Conservation (phyloP, 2,888 invertebrate species). For the Anaspis maculata region DNA sequence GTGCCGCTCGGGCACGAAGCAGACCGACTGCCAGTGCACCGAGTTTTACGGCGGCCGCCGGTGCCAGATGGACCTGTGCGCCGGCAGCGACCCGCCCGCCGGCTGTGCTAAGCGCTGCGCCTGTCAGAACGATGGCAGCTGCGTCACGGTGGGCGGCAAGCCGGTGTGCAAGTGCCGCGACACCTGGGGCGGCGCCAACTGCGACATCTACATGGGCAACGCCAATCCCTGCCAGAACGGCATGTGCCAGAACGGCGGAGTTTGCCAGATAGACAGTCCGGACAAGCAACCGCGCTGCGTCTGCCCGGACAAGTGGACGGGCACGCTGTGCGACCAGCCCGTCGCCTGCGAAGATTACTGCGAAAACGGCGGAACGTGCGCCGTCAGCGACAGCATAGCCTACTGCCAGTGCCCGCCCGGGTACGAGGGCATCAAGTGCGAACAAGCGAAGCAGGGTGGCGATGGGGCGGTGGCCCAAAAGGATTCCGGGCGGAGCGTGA, state of each 20-base stretch:
- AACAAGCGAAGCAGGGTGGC: conserved; percentile 19
- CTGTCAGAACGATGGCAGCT: conserved; percentile 28
- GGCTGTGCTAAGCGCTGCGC: conserved; percentile 18
- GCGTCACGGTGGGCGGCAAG: conserved; percentile 45
- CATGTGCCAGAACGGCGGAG: conserved; percentile 49
- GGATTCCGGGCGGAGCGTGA: conserved; percentile 17
- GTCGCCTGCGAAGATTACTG: conserved; percentile 44
- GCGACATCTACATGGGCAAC: conserved; percentile 50
- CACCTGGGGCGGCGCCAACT: conserved; percentile 49
- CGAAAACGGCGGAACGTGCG: conserved; percentile 48
- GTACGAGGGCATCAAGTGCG: conserved; percentile 45
- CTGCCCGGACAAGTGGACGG: conserved; percentile 52
- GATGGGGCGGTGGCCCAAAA: conserved; percentile 9
- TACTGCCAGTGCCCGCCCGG: conserved; percentile 43
- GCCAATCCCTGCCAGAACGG: conserved; percentile 52
- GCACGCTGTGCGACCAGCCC: conserved; percentile 47
- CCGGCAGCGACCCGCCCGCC: conserved; percentile 32
- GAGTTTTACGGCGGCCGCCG: conserved; percentile 41
- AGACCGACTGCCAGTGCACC: conserved; percentile 43
- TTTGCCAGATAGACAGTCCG: conserved; percentile 49
- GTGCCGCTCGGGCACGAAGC: conserved; percentile 37
- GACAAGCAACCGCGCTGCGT: conserved; percentile 46
- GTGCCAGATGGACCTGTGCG: conserved; percentile 49
- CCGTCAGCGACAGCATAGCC: conserved; percentile 32
- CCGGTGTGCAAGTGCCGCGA: conserved; percentile 49